Evolutionary conservation across 2,797 vertebrate species (phyloP), one percentile per base, ranked within the genome.

Genomic region (Lophotriccus pileatus): DNA sequence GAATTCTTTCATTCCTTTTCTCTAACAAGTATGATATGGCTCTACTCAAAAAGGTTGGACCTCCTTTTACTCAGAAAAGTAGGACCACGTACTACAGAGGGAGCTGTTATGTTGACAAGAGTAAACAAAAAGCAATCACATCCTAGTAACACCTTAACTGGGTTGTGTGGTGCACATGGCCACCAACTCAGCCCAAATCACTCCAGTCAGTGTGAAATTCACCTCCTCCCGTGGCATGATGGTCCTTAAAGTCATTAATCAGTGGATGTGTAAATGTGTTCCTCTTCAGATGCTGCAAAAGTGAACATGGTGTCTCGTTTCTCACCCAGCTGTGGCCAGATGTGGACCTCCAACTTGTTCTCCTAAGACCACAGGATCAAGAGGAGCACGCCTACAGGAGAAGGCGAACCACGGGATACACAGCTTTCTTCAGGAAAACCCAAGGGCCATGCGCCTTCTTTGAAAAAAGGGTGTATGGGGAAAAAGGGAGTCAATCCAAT

Each of bases 151-250:
- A 74, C 14, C 2, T 10, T 63, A 37, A 30, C 23, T 76, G 44
- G 21, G 55, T 37, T 0, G 0, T 24, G 34, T 37, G 50, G 52
- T 27, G 53, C 25, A 14, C 22, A 2, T 1, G 20, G 32, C 34
- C 73, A 91, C 32, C 32, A 59, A 10, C 41, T 41, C 75, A 80
- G 68, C 49, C 23, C 68, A 72, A 14, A 75, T 44, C 43, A 50
- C 32, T 66, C 58, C 66, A 16, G 37, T 22, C 34, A n/a, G 19
- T 7, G 15, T 30, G 34, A 59, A 89, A 83, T 89, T 41, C 63
- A 34, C 7, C n/a, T 77, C 37, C 46, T 52, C 4, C 43, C 19
- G 9, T 4, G 34, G 46, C 6, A 1, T 2, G 6, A 16, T 41
- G 34, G 23, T 32, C 62, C 50, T 41, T 67, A 47, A 78, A 82